These are phyloP conservation scores for Bombus balteatus DNA, from an alignment of 1,140 invertebrate species.

Conservation along the genomic window DNA sequence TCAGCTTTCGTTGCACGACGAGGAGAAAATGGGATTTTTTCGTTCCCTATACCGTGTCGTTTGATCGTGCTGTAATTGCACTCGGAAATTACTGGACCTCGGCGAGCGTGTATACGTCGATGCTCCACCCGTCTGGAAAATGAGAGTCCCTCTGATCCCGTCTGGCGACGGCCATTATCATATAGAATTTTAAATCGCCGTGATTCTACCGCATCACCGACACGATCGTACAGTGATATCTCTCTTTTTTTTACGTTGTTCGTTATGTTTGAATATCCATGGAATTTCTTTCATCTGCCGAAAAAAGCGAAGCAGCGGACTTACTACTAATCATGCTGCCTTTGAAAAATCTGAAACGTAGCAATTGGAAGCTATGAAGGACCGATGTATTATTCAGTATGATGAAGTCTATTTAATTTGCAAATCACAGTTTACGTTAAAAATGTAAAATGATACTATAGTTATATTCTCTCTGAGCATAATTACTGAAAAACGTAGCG, in stretches of 20 bases:
- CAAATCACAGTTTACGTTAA: background rate
- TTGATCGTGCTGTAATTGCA: slow-evolving; percentile 61
- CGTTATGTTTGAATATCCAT: background rate
- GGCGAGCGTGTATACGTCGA: background rate
- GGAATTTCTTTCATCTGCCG: background rate
- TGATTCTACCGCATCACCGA: background rate
- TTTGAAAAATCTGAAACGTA: background rate
- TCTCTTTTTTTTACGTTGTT: background rate
- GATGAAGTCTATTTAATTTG: background rate
- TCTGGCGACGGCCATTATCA: slow-evolving; percentile 23
- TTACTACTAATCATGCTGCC: background rate
- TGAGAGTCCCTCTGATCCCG: slow-evolving; percentile 19
- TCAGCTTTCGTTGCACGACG: slow-evolving; percentile 13
- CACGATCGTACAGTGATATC: background rate
- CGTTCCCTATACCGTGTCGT: slow-evolving; percentile 17
- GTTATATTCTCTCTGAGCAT: too few species aligned
- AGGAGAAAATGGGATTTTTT: slow-evolving; percentile 45
- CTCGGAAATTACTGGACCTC: slow-evolving; percentile 48
- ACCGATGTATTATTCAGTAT: background rate
- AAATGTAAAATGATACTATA: background rate
- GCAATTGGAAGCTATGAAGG: background rate
- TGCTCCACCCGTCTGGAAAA: slow-evolving; percentile 48
- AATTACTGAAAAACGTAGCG: too few species aligned
- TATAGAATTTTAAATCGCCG: slow-evolving; percentile 39
- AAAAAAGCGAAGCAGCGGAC: background rate